Evolutionary conservation across 1,140 invertebrate genomes (phyloP).

Genomic region (Zaprionus lachaisei): DNA sequence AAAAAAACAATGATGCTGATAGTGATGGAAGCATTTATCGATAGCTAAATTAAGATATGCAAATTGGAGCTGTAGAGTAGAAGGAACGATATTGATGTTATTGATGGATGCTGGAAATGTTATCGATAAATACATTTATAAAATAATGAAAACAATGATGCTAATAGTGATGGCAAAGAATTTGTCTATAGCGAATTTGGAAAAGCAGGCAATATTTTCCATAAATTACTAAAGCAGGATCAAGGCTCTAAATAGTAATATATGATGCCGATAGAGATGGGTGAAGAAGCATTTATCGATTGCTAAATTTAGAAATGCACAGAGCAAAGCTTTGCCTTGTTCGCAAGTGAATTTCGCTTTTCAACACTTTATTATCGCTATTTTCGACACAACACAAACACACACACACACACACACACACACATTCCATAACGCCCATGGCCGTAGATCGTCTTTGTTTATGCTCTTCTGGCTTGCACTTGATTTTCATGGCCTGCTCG

Average conservation of each 20-base stretch:
- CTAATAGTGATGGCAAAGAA: neutral
- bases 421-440: slow-evolving; percentile 41
- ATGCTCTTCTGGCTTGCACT: slow-evolving; percentile 57
- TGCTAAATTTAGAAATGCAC: slow-evolving; percentile 1
- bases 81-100: no score
- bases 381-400: slow-evolving; percentile 23
- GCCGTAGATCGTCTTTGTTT: slow-evolving; percentile 42
- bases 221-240: no score
- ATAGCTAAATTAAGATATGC: neutral
- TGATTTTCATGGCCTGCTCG: slow-evolving; percentile 59
- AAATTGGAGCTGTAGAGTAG: no score
- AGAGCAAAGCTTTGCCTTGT: neutral
- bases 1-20: neutral
- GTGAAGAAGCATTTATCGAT: neutral
- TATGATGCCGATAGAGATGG: neutral
- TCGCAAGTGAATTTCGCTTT: slow-evolving; percentile 2
- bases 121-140: no score
- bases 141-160: no score
- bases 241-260: no score
- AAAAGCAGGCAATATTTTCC: neutral
- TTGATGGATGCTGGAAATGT: no score
- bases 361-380: slow-evolving; percentile 27
- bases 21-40: neutral
- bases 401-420: slow-evolving; percentile 6
- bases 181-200: neutral